These are phyloP conservation scores for Setipinna tenuifilis DNA, from an alignment of 2,797 vertebrate species.

Conservation along the genomic window DNA sequence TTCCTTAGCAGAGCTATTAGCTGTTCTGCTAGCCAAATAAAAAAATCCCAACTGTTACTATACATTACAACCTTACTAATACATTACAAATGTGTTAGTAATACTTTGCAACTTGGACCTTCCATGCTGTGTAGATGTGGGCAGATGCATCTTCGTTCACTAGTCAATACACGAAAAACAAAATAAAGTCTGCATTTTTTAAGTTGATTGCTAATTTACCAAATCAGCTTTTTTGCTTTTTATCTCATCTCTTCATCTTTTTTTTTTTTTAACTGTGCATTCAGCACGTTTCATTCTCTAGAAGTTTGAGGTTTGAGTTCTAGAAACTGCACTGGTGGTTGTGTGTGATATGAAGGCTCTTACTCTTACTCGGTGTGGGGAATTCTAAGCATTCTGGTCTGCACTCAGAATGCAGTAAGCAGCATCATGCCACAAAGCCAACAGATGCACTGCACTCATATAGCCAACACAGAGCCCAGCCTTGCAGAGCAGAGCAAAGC, in stretches of 20 bases:
- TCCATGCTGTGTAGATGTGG: no score
- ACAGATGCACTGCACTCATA: not conserved
- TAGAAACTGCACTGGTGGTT: slow-evolving; percentile 13
- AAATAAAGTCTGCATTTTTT: no score
- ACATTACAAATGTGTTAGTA: no score
- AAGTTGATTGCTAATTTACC: not conserved
- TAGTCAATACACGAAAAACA: no score
- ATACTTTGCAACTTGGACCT: no score
- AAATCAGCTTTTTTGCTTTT: no score
- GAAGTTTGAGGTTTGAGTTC: slow-evolving; percentile 22
- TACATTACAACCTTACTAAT: no score
- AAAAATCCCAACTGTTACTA: no score
- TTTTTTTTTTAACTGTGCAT: not conserved
- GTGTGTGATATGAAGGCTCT: not conserved
- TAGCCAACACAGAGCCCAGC: not conserved
- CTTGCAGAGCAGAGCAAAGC: not conserved
- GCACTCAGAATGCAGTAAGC: not conserved
- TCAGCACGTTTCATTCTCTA: slow-evolving; percentile 6
- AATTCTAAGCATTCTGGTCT: not conserved
- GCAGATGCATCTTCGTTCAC: no score
- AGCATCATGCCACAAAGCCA: slow-evolving; percentile 1
- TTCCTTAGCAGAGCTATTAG: no score
- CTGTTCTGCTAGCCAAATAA: no score
- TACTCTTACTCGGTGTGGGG: not conserved
- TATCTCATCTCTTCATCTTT: not conserved